These are phyloP conservation scores for Atta texana DNA, from an alignment of 1,140 invertebrate genomes.

Conservation along the genomic window DNA sequence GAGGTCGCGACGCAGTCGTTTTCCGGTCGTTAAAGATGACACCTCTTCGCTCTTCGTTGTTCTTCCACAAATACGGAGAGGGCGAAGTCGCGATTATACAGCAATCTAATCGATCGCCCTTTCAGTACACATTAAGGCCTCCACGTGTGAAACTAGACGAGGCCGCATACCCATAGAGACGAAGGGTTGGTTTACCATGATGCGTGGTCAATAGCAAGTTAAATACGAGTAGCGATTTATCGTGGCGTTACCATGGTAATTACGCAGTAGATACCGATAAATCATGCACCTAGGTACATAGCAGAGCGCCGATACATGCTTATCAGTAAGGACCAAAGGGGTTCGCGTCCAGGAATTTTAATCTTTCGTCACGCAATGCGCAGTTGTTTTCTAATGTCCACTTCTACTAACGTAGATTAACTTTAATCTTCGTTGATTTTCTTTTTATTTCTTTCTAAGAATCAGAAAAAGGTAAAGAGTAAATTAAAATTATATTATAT, in stretches of 20 bases:
- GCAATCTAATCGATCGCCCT: conserved; percentile 64
- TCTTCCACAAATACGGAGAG: not conserved
- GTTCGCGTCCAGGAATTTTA: conserved; percentile 47
- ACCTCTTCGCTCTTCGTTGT: not conserved
- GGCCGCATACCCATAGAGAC: conserved; percentile 72
- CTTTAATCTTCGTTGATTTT: no score
- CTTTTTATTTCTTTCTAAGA: no score
- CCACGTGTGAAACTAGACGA: conserved; percentile 76
- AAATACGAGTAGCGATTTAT: conserved; percentile 78
- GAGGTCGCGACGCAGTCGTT: conserved; percentile 9
- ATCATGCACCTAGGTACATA: conserved; percentile 66
- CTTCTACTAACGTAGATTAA: no score
- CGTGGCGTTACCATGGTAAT: conserved; percentile 78
- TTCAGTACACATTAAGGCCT: conserved; percentile 50
- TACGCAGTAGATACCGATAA: conserved; percentile 74
- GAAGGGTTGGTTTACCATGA: conserved; percentile 1
- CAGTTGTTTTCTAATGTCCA: no score
- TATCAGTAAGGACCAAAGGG: conserved; percentile 51
- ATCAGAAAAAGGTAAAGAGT: no score
- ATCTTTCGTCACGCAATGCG: not conserved
- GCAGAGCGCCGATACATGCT: conserved; percentile 49
- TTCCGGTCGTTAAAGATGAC: conserved; percentile 4
- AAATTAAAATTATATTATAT: no score
- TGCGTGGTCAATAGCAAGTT: conserved; percentile 70
- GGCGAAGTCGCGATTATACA: not conserved